Conservation (phyloP, 2,113 vertebrate species). For the Phalacrocorax aristotelis region DNA sequence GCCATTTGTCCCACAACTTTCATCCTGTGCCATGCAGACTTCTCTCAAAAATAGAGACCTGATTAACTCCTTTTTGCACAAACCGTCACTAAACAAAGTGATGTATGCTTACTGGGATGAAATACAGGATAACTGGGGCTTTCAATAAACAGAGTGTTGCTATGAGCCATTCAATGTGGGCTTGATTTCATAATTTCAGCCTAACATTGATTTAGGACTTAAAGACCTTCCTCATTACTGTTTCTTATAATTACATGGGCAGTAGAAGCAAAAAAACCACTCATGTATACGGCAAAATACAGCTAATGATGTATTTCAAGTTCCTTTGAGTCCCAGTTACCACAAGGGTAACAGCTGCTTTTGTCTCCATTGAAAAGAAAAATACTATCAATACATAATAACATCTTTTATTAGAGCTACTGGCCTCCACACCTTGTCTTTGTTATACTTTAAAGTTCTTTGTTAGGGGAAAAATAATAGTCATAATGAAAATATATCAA, state of each 20-base stretch:
- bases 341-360: conserved; percentile 15
- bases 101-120: background rate
- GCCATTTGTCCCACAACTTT: background rate
- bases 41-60: background rate
- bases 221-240: background rate
- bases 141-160: background rate
- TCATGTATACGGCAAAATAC: background rate
- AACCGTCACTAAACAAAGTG: background rate
- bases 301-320: background rate
- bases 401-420: background rate
- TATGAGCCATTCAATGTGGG: background rate
- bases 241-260: background rate
- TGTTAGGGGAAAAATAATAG: background rate
- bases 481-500: background rate
- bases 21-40: background rate
- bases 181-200: background rate
- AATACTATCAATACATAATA: background rate
- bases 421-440: background rate
- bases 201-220: background rate
- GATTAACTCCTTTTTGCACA: background rate
- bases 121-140: background rate
- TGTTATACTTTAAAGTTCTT: background rate
- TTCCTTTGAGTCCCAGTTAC: background rate
- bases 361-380: conserved; percentile 15
- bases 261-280: background rate